phyloP scores from a whole-genome alignment of 2,888 invertebrate species.

The Trilocha varians region DNA sequence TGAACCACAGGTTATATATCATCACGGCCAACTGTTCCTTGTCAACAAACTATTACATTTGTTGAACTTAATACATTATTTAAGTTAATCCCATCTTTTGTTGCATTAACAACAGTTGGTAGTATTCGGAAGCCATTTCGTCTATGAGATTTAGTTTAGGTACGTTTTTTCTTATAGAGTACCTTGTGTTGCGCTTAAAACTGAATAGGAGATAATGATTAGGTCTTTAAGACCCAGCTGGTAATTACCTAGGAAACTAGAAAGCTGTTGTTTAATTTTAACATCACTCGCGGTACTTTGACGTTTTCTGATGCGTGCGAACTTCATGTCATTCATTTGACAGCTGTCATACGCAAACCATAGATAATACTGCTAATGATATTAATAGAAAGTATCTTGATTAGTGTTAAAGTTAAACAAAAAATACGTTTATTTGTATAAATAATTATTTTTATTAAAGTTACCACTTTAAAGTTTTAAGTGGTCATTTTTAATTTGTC shows the following conservation, averaged over 20 bases:
- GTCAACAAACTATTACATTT: neutral
- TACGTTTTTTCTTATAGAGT: neutral
- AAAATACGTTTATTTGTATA: neutral
- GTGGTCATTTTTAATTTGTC: constrained; percentile 12
- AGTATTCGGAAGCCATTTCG: neutral
- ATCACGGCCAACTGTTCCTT: constrained; percentile 1
- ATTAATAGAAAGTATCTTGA: too few relatives aligned
- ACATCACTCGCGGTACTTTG: neutral
- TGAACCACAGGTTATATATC: neutral
- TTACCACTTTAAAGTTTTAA: constrained; percentile 3
- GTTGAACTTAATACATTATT: too few relatives aligned
- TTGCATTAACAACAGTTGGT: neutral
- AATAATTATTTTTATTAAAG: neutral
- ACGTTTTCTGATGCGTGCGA: neutral
- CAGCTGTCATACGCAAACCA: too few relatives aligned
- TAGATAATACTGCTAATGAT: too few relatives aligned
- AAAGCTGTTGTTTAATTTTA: neutral
- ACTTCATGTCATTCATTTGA: neutral
- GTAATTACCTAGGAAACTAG: neutral
- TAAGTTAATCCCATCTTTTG: neutral
- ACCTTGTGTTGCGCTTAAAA: neutral
- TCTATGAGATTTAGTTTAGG: neutral
- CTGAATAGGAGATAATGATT: neutral
- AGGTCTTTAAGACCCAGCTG: neutral
- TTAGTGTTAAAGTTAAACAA: neutral